Base-by-base conservation (phyloP, 2,113 vertebrate genomes). In the Dipodomys merriami region DNA sequence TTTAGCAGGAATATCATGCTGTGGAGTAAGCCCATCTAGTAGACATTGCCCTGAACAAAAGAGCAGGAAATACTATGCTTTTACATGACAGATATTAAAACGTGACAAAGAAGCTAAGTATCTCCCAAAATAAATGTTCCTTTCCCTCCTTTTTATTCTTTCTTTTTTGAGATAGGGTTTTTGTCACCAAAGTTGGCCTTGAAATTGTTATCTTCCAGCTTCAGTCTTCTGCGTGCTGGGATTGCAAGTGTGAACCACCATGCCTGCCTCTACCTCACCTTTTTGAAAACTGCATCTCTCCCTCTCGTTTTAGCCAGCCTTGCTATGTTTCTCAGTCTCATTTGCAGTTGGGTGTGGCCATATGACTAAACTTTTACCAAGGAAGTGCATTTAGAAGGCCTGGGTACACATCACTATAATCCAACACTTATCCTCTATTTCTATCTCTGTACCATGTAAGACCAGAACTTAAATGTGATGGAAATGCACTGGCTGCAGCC, bases 31-130 rank as follows among this genome's bases (percentile, higher is more conserved):
- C 2, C 7, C 22, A 13, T 57, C 53, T 10, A 80, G 27, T 60
- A 46, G 53, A 88, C n/a, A 11, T 81, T 49, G 64, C 35, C 44
- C 57, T n/a, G 49, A 53, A 23, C 19, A 30, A 89, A 18, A 81
- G 49, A 81, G 23, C 16, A 49, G 27, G 29, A 95, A 57, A 73
- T 86, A 91, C 0, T 92, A 57, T 68, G 29, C 67, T 94, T 87
- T 84, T 33, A 79, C 20, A 72, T 33, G 49, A 53, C 22, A 49
- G 1, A 27, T 29, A 76, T 74, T 77, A 74, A 90, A 82, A 74
- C 18, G 44, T 86, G 25, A 13, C 60, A 84, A 23, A 67, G 53
- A 73, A 53, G n/a, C 4, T 44, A 49, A 83, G 20, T 44, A 12
- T 49, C 33, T 44, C 11, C 7, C 35, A 8, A 80, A 71, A 88